phyloP scores from a whole-genome alignment of 2,113 vertebrate species.

The Lepisosteus osseus region DNA sequence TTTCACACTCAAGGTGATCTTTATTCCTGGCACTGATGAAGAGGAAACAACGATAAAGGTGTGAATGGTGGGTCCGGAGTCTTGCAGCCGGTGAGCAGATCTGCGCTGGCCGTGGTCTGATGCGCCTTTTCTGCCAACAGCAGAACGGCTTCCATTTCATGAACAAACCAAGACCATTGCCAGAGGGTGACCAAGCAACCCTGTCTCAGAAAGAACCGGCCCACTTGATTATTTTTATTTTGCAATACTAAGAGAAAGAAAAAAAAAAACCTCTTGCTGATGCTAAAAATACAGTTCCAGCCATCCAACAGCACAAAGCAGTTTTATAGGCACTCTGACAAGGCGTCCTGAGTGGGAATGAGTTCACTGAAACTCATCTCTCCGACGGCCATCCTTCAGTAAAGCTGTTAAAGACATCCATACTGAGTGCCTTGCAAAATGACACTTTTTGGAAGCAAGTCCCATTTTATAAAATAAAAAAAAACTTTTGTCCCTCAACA shows the following conservation, averaged over 20 bases:
- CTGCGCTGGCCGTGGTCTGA: conserved; percentile 1
- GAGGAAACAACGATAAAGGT: not conserved
- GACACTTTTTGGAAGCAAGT: no score
- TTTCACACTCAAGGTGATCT: no score
- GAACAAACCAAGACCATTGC: not conserved
- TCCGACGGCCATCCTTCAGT: not conserved
- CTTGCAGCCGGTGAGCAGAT: not conserved
- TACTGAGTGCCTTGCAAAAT: not conserved
- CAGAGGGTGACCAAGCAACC: not conserved
- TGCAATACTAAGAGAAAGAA: not conserved
- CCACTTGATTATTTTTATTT: not conserved
- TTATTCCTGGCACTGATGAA: not conserved
- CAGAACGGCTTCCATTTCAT: not conserved
- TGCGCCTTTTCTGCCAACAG: not conserved
- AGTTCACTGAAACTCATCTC: not conserved
- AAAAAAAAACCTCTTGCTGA: conserved; percentile 2
- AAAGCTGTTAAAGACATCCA: not conserved
- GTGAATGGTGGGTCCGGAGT: not conserved
- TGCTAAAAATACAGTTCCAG: not conserved
- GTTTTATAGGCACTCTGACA: not conserved
- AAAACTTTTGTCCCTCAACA: no score
- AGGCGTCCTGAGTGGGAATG: not conserved
- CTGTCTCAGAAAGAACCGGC: not conserved
- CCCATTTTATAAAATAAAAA: no score
- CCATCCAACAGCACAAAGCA: not conserved